Percentiles rank a stretch among this genome's conserved stretches.
phyloP scores from a whole-genome alignment of 2,888 invertebrate species.

The Nephrotoma appendiculata region DNA sequence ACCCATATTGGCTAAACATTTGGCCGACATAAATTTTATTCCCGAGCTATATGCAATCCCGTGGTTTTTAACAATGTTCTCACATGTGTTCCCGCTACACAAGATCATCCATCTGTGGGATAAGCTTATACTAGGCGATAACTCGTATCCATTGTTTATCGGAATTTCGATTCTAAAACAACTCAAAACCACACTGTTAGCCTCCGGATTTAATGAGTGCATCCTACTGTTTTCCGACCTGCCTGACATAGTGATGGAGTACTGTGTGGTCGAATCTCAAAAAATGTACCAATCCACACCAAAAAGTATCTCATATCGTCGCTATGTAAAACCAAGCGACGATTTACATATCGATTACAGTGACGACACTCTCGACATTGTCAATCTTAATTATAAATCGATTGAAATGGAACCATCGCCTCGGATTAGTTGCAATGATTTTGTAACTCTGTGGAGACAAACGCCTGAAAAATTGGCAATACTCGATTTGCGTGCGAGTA shows the following conservation, averaged over 20 bases:
- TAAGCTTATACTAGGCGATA: constrained; percentile 81
- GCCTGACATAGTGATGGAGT: constrained; percentile 92
- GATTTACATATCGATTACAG: neutral
- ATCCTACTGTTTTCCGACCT: constrained; percentile 96
- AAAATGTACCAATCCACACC: constrained; percentile 76
- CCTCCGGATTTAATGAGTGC: constrained; percentile 95
- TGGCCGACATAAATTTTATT: constrained; percentile 84
- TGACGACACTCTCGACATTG: constrained; percentile 35
- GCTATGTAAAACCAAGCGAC: constrained; percentile 42
- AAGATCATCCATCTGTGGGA: constrained; percentile 98
- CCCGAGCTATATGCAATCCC: constrained; percentile 98
- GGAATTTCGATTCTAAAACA: constrained; percentile 88
- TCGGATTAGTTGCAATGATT: constrained; percentile 73
- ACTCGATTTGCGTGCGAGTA: constrained; percentile 47
- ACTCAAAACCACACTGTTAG: constrained; percentile 64
- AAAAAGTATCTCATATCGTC: constrained; percentile 71
- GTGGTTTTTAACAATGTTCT: constrained; percentile 98
- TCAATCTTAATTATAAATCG: constrained; percentile 50
- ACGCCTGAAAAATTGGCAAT: constrained; percentile 39
- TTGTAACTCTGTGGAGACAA: constrained; percentile 55
- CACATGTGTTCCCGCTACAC: constrained; percentile 95
- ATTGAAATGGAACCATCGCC: constrained; percentile 64
- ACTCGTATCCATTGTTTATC: constrained; percentile 85
- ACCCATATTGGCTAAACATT: constrained; percentile 77
- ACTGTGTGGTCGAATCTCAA: constrained; percentile 78